These are phyloP conservation scores for Aramus guarauna DNA, from an alignment of 2,113 vertebrate genomes.

Conservation along the genomic window DNA sequence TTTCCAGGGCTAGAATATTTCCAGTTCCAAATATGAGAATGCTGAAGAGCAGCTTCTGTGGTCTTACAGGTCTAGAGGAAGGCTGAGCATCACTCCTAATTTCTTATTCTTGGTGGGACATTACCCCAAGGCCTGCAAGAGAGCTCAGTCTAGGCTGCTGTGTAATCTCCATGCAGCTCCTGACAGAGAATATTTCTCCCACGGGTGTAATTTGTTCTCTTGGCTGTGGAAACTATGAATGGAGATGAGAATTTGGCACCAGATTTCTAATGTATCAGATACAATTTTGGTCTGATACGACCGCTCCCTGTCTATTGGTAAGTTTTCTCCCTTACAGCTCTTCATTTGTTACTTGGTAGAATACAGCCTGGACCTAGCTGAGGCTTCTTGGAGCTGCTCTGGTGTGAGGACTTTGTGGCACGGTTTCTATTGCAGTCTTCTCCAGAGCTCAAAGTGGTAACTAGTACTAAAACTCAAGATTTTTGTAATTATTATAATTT, in stretches of 20 bases:
- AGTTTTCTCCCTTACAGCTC: not conserved
- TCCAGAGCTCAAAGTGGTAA: not conserved
- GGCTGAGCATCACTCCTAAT: not conserved
- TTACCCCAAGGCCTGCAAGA: not conserved
- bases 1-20: not conserved
- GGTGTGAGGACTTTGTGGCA: not conserved
- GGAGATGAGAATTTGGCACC: slow-evolving; percentile 5
- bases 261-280: not conserved
- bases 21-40: not conserved
- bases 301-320: not conserved
- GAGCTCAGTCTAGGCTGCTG: not conserved
- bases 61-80: not conserved
- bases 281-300: not conserved
- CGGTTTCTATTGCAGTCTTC: not conserved
- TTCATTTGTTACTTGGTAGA: not conserved
- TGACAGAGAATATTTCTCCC: not conserved
- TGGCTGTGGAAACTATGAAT: slow-evolving; percentile 6
- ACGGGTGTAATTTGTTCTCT: not conserved
- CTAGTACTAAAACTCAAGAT: not conserved
- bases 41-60: not conserved
- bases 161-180: not conserved
- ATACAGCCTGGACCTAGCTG: not conserved
- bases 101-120: not conserved
- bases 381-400: not conserved
- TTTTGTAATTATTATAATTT: not conserved